phyloP scores from a whole-genome alignment of 2,888 invertebrate species.

The Andrena marginata region DNA sequence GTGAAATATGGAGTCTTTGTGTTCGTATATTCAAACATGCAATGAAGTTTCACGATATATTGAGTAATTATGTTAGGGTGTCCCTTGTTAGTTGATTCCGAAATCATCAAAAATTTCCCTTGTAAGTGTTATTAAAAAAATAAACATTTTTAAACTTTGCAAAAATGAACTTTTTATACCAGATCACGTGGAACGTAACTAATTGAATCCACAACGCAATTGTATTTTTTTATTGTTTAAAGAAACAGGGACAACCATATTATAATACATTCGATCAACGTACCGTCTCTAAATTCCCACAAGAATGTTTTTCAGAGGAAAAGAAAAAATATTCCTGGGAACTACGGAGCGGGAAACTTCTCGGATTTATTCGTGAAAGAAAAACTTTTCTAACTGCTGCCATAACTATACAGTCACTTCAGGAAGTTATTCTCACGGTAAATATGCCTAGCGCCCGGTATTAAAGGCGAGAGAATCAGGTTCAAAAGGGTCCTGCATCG shows the following conservation, averaged over 20 bases:
- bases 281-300: slow-evolving; percentile 31
- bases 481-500: slow-evolving; percentile 24
- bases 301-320: background rate
- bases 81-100: no score
- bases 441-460: slow-evolving; percentile 40
- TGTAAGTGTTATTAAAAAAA: no score
- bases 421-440: slow-evolving; percentile 51
- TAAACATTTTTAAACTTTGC: background rate
- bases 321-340: slow-evolving; percentile 39
- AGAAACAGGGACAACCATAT: background rate
- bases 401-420: slow-evolving; percentile 46
- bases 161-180: background rate
- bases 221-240: background rate
- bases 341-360: slow-evolving; percentile 42
- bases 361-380: slow-evolving; percentile 52
- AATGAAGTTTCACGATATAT: background rate
- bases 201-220: background rate
- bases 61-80: no score
- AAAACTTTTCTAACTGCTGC: slow-evolving; percentile 57
- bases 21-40: no score
- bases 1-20: no score
- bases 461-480: slow-evolving; percentile 49
- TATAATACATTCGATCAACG: slow-evolving; percentile 39
- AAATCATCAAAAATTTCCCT: no score
- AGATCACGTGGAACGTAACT: background rate